Base-by-base conservation (phyloP, 1,140 invertebrate genomes). In the Propsilocerus akamusi region DNA sequence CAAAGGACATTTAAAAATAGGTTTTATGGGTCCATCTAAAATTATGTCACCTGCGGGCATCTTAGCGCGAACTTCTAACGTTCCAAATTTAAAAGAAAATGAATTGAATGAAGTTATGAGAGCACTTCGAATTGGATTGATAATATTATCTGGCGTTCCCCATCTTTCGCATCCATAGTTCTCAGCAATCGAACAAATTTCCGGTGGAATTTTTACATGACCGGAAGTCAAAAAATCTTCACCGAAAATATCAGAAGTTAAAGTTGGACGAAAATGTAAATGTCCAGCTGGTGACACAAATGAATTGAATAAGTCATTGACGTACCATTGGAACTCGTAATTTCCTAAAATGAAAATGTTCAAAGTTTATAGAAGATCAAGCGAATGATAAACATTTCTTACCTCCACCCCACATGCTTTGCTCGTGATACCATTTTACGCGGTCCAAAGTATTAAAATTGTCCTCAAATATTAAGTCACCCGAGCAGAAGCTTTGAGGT, bases 41-140 rank as follows among this genome's bases (percentile, higher is more conserved):
- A 75, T 81, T 83, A 60, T 82, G 60, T 85, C 80, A 30, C 79
- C 80, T 26, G 65, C 58, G 0, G 80, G 78, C 56, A 82, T 63
- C 60, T 80, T 81, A 0, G 79, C 80, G 12, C 71, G 66, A 7
- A 82, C 67, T 57, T 79, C 73, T 3, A 82, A 70, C 46, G 68
- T 68, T 8, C 80, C 80, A 53, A 80, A 82, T 23, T 62, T 71
- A 52, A 78, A 77, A 12, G 67, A 60, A 50, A 83, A 77, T 20
- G 57, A 59, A 26, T 69, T 62, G 25, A 70, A 69, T 1, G 73
- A 76, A 25, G 73, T 71, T 41, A 83, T 56, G 53, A 74, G 69
- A 4, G 73, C 78, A 0, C 78, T 81, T 58, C 74, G 71, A 28
- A 77, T 67, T 0, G 78, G 77, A 59, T 75, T 75, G 2, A 76